These are phyloP conservation scores for Hippopotamus amphibius DNA, from an alignment of 2,113 vertebrate species.

Conservation along the genomic window DNA sequence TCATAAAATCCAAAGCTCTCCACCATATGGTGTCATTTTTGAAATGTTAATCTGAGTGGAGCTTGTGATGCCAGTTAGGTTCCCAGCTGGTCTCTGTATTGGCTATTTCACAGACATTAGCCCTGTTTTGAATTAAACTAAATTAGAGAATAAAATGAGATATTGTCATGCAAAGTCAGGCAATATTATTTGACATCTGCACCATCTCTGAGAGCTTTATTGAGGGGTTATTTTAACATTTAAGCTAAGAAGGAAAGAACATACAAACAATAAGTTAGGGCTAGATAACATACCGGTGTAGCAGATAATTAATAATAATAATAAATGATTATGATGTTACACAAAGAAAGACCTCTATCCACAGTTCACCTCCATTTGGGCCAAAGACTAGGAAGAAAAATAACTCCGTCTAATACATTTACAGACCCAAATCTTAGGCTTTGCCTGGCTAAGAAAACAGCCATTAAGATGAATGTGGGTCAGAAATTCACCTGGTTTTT, in stretches of 20 bases:
- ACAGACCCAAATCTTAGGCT: not conserved
- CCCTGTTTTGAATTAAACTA: conserved; percentile 79
- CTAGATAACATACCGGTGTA: not conserved
- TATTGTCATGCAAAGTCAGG: conserved; percentile 83
- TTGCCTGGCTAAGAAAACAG: not conserved
- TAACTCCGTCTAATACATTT: not conserved
- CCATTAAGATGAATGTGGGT: not conserved
- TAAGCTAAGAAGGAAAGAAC: conserved; percentile 60
- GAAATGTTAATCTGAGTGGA: conserved; percentile 75
- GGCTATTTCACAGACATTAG: conserved; percentile 84
- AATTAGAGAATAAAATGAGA: conserved; percentile 82
- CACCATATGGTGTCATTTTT: conserved; percentile 80
- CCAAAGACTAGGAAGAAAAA: not conserved
- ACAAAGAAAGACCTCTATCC: not conserved
- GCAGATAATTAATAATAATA: not conserved
- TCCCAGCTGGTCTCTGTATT: conserved; percentile 79
- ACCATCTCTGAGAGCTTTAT: conserved; percentile 64
- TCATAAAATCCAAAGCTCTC: conserved; percentile 69
- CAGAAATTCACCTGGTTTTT: conserved; percentile 25
- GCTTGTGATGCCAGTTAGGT: conserved; percentile 63
- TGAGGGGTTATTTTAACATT: conserved; percentile 66
- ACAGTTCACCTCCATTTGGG: not conserved
- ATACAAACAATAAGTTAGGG: conserved; percentile 42
- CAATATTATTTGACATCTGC: conserved; percentile 79
- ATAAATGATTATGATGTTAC: not conserved